phyloP scores from a whole-genome alignment of 2,797 vertebrate species.

The Hippopotamyrus pictus region DNA sequence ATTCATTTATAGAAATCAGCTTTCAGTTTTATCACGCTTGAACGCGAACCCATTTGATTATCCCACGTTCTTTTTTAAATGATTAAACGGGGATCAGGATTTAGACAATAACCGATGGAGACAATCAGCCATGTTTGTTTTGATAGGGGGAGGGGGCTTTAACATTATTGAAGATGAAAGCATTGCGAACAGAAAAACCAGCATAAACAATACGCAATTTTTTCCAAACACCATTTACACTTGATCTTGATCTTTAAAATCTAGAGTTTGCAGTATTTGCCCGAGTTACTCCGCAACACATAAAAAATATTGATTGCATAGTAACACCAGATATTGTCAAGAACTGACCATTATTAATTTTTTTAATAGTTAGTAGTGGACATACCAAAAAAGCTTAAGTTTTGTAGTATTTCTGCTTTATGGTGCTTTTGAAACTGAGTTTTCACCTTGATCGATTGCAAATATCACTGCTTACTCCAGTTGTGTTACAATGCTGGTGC shows the following conservation, averaged over 20 bases:
- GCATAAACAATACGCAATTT: not conserved
- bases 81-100: not conserved
- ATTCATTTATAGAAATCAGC: not conserved
- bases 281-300: not conserved
- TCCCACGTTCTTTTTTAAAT: not conserved
- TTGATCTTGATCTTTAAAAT: not conserved
- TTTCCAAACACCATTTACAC: not conserved
- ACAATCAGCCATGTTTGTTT: not conserved
- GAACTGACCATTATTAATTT: not conserved
- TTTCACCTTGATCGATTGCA: not conserved
- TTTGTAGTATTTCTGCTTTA: not conserved
- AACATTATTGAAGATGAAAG: not conserved
- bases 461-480: constrained; percentile 28
- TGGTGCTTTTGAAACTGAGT: not conserved
- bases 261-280: not conserved
- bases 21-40: not conserved
- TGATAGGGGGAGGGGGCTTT: not conserved
- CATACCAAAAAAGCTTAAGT: not conserved
- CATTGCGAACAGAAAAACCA: not conserved
- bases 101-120: not conserved
- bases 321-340: not conserved
- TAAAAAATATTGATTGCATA: not conserved
- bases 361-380: not conserved
- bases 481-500: constrained; percentile 58
- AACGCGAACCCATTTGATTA: not conserved